Evolutionary conservation across 1,140 invertebrate species (phyloP), one percentile per base, ranked within the genome.

Genomic region (Oncopeltus fasciatus): DNA sequence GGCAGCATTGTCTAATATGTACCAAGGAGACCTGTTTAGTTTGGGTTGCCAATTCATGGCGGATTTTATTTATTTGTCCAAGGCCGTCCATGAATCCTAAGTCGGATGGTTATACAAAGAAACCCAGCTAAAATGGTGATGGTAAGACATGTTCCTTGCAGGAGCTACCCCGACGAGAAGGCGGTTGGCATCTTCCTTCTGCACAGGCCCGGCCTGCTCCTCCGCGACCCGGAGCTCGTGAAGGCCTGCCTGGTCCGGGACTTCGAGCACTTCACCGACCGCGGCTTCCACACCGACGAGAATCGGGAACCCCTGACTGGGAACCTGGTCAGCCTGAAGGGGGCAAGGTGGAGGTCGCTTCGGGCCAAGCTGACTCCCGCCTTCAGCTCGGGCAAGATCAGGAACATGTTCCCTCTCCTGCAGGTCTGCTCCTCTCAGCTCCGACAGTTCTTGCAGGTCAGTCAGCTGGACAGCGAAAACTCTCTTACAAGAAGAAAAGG

Each of bases 281-380:
- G 74, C 9, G 76, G 75, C 64, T 69, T 77, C 53, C 75, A 70
- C 66, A 68, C 67, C 8, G 74, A 74, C 58, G 74, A 74, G 11
- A 68, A 74, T 1, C 69, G 77, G 51, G 78, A 81, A 63, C 73
- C 79, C 11, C 56, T 82, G 18, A 71, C 72, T 5, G 74, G 70
- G 24, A 75, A 80, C 67, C 66, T 81, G 12, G 75, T 81, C 31
- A 74, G 74, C 31, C 68, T 77, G 53, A 72, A 74, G 60, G 80
- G 78, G 9, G 72, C 76, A 12, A 71, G 74, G 24, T 86, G 83
- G 83, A 77, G 76, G 56, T 70, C 75, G 38, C 72, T 84, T 31
- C 72, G 83, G 51, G 72, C 75, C 8, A 79, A 83, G 61, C 72
- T 84, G 26, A 80, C 80, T 28, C 80, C 81, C 2, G 78, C 78